Evolutionary conservation across 2,888 invertebrate genomes (phyloP).

Genomic region (Diaprepes abbreviatus): DNA sequence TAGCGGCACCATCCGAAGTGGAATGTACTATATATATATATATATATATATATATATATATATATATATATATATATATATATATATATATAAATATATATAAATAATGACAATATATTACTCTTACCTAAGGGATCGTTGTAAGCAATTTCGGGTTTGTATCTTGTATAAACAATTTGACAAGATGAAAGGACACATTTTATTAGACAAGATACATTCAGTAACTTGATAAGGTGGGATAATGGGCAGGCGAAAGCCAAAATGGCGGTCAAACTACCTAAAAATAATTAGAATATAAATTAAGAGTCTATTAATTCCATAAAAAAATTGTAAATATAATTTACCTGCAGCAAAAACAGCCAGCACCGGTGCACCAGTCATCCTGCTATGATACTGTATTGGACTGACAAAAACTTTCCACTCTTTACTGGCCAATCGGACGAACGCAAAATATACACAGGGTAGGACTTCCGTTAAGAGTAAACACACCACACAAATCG

Average conservation of each 20-base stretch:
- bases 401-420: constrained; percentile 75
- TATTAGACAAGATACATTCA: constrained; percentile 72
- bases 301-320: no score
- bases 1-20: no score
- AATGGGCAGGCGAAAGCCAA: constrained; percentile 76
- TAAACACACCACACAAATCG: constrained; percentile 73
- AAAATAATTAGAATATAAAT: no score
- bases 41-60: not conserved
- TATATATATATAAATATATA: no score
- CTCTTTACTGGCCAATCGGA: constrained; percentile 73
- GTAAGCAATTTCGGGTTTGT: constrained; percentile 70
- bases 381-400: constrained; percentile 73
- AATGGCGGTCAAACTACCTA: constrained; percentile 75
- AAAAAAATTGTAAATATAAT: no score
- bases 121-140: constrained; percentile 66
- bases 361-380: constrained; percentile 75
- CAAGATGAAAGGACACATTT: constrained; percentile 62
- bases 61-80: no score
- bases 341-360: constrained; percentile 76
- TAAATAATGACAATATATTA: no score
- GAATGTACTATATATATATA: no score
- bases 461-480: constrained; percentile 76
- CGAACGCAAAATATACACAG: constrained; percentile 71
- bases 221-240: constrained; percentile 73
- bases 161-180: constrained; percentile 68